Conservation (phyloP, 92 coral and sea anemone species). For the Blastomussa wellsi region DNA sequence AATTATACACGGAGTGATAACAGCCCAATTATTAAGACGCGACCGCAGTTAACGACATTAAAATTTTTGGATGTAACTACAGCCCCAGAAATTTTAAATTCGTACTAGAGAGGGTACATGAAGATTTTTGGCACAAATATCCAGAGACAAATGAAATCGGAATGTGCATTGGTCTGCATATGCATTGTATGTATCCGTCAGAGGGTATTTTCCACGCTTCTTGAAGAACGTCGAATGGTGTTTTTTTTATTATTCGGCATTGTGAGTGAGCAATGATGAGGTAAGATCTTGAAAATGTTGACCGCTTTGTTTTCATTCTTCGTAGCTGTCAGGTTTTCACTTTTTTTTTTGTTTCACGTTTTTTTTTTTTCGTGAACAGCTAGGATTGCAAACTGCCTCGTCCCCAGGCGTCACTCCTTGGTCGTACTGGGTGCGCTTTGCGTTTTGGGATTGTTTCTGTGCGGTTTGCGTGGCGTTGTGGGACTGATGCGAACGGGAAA, state of each 20-base stretch:
- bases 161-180: neutral
- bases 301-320: neutral
- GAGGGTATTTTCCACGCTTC: neutral
- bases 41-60: neutral
- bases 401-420: no score
- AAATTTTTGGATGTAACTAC: neutral
- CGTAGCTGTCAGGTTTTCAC: neutral
- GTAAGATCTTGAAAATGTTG: neutral
- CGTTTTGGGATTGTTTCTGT: no score
- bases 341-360: neutral
- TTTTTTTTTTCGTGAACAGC: no score
- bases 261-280: neutral
- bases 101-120: no score
- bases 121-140: neutral
- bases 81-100: no score
- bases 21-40: neutral
- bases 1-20: constrained; percentile 9
- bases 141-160: neutral
- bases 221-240: no score
- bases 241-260: neutral
- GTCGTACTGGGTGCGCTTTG: no score
- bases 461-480: no score
- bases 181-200: neutral
- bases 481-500: no score
- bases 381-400: no score